Percentiles rank a stretch among this genome's conserved stretches.
Conservation (phyloP, 2,113 vertebrate genomes). For the Talpa occidentalis region DNA sequence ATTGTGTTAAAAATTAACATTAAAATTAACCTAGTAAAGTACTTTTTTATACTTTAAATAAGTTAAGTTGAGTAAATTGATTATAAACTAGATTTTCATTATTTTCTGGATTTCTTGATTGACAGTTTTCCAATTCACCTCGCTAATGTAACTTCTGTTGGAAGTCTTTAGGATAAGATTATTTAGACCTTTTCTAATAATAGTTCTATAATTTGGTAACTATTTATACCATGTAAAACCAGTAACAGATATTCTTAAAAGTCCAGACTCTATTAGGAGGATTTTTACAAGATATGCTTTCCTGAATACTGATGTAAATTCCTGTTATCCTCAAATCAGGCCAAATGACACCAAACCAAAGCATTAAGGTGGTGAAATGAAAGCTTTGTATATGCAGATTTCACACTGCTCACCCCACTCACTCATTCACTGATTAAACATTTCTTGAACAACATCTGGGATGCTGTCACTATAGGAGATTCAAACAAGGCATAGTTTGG, state of each 20-base stretch:
- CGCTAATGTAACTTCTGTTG: neutral
- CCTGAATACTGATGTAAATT: neutral
- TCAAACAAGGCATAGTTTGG: neutral
- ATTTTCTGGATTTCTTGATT: conserved; percentile 1
- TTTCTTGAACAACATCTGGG: neutral
- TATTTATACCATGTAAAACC: neutral
- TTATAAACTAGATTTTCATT: neutral
- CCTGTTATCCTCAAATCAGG: neutral
- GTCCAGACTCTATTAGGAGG: conserved; percentile 6
- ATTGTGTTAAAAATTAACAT: conserved; percentile 21
- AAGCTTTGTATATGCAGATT: neutral
- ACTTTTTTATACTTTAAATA: no score
- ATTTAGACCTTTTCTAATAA: neutral
- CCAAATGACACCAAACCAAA: neutral
- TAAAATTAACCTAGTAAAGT: neutral
- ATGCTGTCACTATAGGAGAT: neutral
- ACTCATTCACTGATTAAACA: neutral
- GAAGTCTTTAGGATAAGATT: conserved; percentile 4
- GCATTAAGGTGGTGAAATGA: neutral
- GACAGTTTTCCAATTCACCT: conserved; percentile 1
- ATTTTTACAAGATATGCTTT: neutral
- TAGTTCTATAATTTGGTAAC: neutral
- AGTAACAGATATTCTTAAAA: neutral
- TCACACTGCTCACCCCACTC: neutral
- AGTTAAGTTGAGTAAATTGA: neutral